Evolutionary conservation across 2,797 vertebrate genomes (phyloP), one percentile per base, ranked within the genome.

Genomic region (Hirundo rustica): DNA sequence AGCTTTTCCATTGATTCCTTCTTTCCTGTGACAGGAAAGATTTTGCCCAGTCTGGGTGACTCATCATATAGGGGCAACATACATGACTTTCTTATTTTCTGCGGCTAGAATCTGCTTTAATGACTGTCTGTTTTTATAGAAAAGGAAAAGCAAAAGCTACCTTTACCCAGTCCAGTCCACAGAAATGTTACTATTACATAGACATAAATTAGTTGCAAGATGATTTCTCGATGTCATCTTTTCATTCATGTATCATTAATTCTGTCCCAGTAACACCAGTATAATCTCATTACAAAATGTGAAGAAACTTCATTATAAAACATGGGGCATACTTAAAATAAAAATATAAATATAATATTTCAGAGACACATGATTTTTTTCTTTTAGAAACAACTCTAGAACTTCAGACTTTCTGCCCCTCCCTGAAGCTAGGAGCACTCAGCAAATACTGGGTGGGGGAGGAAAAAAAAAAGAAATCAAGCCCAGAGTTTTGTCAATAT

Each of bases 1-100:
- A 76, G 32, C 9, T 85, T 76, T 64, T 71, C 34, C 9, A 71
- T 38, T 67, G 60, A 26, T 3, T 80, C 27, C 40, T 55, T 73
- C 25, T 10, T 76, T 85, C 42, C 38, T 47, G 19, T 20, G 6
- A 14, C 30, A 86, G 17, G 4, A 57, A 74, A 53, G 21, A 3
- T 61, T 13, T 44, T 23, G 54, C 54, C 36, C 29, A 47, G 50
- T 19, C 45, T 20, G 14, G 7, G 9, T 57, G 25, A 67, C 38
- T 64, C 5, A 0, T 20, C n/a, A 11, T 3, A 64, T 3, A 60
- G 7, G 7, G 16, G 3, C 22, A 45, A 75, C 1, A 0, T 4
- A n/a, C 3, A 29, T 10, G 77, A 23, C 6, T 48, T 81, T 5
- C 47, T 60, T n/a, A 16, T 32, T 67, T 65, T 47, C 48, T 88